A percentile compares a stretch with the other conserved stretches of the same genome.
phyloP scores from a whole-genome alignment of 2,888 invertebrate species.

The Elysia crispata region DNA sequence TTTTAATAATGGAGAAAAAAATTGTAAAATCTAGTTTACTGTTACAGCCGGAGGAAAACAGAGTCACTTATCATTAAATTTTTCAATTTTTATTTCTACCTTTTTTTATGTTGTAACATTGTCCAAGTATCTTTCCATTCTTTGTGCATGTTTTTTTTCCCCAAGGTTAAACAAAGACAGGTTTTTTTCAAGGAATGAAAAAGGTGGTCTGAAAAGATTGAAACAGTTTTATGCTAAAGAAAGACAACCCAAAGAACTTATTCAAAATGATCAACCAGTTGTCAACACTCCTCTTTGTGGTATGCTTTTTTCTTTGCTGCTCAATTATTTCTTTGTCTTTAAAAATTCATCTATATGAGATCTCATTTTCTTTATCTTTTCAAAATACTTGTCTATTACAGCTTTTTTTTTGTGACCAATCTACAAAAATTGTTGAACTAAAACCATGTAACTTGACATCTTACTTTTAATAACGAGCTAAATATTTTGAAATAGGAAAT shows the following conservation, averaged over 20 bases:
- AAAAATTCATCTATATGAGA: background rate
- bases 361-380: background rate
- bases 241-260: constrained; percentile 32
- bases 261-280: constrained; percentile 27
- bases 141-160: background rate
- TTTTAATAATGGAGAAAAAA: too few species aligned
- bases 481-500: too few species aligned
- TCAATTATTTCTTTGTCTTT: background rate
- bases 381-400: background rate
- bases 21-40: too few species aligned
- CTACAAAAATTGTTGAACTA: too few species aligned
- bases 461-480: too few species aligned
- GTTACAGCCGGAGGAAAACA: too few species aligned
- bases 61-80: too few species aligned
- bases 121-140: too few species aligned
- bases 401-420: background rate
- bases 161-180: background rate
- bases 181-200: background rate
- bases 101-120: background rate
- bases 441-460: too few species aligned
- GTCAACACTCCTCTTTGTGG: constrained; percentile 36
- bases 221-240: constrained; percentile 35
- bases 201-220: constrained; percentile 16
- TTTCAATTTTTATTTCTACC: background rate
- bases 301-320: background rate